Base-by-base conservation (phyloP, 2,888 invertebrate genomes). In the Xylophagus ater region DNA sequence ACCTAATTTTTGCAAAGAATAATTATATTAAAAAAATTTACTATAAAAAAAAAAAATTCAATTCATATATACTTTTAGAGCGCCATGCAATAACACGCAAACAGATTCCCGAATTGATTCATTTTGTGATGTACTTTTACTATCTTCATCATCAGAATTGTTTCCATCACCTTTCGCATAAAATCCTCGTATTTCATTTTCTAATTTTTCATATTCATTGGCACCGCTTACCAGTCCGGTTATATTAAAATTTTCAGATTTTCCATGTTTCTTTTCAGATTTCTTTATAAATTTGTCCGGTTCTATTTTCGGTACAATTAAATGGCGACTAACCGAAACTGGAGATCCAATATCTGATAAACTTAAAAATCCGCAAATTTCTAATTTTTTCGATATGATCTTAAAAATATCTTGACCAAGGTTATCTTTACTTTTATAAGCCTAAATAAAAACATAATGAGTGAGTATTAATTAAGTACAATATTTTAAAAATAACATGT, bases 21-120 rank as follows among this genome's bases (percentile, higher is more conserved):
- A n/a, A 32, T 2, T 21, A 4, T 13, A 32, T 24, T 34, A 15
- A 24, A 5, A 19, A 24, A 24, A 10, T 24, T 7, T 21, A 21
- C 5, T 21, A 18, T 25, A 34, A 13, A 17, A 30, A 31, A 19
- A 7, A n/a, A n/a, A n/a, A 21, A 21, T 37, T 15, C 33, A 37
- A 6, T n/a, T n/a, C n/a, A n/a, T n/a, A n/a, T n/a, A n/a, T 34
- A 76, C 81, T 70, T 92, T 92, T 4, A 93, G 67, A 26, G 90
- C 89, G 3, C 92, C 94, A 58, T 96, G 94, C 3, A 96, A 71
- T 10, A 96, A 65, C 4, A 94, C 93, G 59, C 93, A 93, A 57
- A 94, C 87, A 2, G 89, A 89, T 1, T 94, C 84, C 31, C 74
- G 72, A 67, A 42, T 46, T 2, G 45, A 45, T 4, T 51, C 50